phyloP scores from a whole-genome alignment of 2,113 vertebrate genomes.

The Myrmophylax atrothorax region DNA sequence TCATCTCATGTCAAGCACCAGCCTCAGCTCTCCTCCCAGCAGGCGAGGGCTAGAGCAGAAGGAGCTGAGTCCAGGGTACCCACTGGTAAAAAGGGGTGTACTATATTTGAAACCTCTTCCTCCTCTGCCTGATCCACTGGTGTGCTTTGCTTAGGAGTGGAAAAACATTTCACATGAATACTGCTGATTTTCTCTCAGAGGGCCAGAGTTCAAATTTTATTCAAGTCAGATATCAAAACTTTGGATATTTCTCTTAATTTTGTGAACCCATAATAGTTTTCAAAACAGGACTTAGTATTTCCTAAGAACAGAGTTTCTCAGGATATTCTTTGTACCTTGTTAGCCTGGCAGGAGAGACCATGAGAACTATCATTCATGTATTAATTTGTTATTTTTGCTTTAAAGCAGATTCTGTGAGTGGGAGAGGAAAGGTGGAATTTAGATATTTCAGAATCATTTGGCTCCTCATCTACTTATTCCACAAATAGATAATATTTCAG shows the following conservation, averaged over 20 bases:
- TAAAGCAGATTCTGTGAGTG: slow-evolving; percentile 55
- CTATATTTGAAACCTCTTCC: slow-evolving; percentile 12
- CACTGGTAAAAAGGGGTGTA: neutral
- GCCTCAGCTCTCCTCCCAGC: neutral
- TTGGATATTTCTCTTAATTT: neutral
- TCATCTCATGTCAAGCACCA: neutral
- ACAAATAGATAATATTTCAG: slow-evolving; percentile 53
- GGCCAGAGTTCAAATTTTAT: slow-evolving; percentile 8
- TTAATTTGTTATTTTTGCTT: slow-evolving; percentile 49
- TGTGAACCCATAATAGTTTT: neutral
- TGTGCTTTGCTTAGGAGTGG: neutral
- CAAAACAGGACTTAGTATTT: neutral
- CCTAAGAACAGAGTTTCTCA: slow-evolving; percentile 13
- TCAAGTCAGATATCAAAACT: neutral
- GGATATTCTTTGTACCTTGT: neutral
- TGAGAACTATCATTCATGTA: slow-evolving; percentile 39
- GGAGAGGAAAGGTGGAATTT: slow-evolving; percentile 54
- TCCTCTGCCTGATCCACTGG: neutral
- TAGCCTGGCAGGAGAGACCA: slow-evolving; percentile 14
- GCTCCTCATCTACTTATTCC: slow-evolving; percentile 10
- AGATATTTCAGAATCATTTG: slow-evolving; percentile 33
- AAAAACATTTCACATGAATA: neutral
- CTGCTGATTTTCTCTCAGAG: neutral
- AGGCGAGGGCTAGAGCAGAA: neutral
- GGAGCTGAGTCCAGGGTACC: neutral